phyloP scores from a whole-genome alignment of 2,888 invertebrate genomes.

The Phengaris arion region DNA sequence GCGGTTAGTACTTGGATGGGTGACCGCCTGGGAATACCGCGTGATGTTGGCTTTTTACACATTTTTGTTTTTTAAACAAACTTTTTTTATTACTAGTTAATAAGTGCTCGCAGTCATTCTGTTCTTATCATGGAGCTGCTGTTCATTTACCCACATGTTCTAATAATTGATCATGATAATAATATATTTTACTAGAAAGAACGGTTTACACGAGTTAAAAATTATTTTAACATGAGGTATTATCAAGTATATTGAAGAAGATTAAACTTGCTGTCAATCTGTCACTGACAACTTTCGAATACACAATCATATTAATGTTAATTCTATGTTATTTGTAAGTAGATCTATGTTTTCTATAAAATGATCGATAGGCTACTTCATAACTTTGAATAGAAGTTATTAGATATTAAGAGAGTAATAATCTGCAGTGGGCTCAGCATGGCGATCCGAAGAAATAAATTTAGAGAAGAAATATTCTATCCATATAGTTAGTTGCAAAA shows the following conservation, averaged over 20 bases:
- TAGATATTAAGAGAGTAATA: background rate
- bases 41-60: conserved; percentile 25
- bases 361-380: conserved; percentile 12
- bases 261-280: background rate
- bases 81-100: too few species aligned
- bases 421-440: too few species aligned
- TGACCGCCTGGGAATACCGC: conserved; percentile 40
- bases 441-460: too few species aligned
- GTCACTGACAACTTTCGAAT: conserved; percentile 1
- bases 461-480: too few species aligned
- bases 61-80: too few species aligned
- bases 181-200: too few species aligned
- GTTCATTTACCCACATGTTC: too few species aligned
- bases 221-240: background rate
- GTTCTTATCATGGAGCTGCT: too few species aligned
- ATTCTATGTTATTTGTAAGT: background rate
- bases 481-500: too few species aligned
- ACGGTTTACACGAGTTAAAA: too few species aligned
- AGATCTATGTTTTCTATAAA: background rate
- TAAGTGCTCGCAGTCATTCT: too few species aligned
- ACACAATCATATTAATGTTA: background rate
- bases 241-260: background rate
- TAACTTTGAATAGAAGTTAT: conserved; percentile 6
- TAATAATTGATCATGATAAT: too few species aligned
- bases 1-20: conserved; percentile 62